These are phyloP conservation scores for Cryptocheilus praepositus DNA, from an alignment of 2,888 invertebrate genomes.

Conservation along the genomic window DNA sequence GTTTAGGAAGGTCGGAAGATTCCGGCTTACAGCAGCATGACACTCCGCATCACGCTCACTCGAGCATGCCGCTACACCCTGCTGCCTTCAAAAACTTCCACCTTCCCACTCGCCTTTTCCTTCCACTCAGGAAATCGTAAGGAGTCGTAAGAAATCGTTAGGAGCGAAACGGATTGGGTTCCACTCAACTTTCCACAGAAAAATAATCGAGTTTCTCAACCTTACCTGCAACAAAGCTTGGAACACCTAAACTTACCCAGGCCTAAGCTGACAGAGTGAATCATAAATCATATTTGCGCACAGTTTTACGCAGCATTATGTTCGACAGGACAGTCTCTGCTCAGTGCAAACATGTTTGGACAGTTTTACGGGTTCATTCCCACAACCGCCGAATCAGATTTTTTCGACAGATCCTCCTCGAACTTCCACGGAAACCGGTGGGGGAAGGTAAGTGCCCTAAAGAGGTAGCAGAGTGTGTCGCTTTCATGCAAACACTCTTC, in stretches of 20 bases:
- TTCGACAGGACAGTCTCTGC: no score
- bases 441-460: slow-evolving; percentile 34
- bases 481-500: slow-evolving; percentile 10
- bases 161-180: not conserved
- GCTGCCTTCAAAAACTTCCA: slow-evolving; percentile 27
- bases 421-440: not conserved
- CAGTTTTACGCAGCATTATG: no score
- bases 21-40: slow-evolving; percentile 28
- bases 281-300: no score
- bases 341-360: no score
- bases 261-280: no score
- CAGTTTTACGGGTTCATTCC: no score
- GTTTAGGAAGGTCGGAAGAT: slow-evolving; percentile 1
- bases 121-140: not conserved
- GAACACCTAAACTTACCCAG: no score
- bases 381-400: no score
- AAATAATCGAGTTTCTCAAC: no score
- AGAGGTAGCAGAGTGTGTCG: slow-evolving; percentile 34
- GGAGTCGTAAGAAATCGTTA: not conserved
- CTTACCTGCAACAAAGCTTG: no score
- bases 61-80: slow-evolving; percentile 42
- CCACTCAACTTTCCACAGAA: no score
- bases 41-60: slow-evolving; percentile 42
- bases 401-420: no score
- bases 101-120: slow-evolving; percentile 2